phyloP scores from a whole-genome alignment of 92 coral and sea anemone species.

The Diadumene lineata region DNA sequence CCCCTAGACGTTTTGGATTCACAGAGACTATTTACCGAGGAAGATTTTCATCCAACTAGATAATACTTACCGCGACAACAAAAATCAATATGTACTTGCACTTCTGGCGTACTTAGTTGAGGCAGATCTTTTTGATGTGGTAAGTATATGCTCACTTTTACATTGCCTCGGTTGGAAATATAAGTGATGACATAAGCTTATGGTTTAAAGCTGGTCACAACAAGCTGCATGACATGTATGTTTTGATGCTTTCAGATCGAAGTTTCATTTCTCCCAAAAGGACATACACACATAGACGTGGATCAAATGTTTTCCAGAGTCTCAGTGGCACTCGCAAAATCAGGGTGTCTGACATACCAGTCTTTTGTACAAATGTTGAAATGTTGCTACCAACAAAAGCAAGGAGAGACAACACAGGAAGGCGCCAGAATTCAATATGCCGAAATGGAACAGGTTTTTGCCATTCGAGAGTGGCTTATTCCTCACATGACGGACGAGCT shows the following conservation, averaged over 20 bases:
- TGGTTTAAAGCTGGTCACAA: background rate
- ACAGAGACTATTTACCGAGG: conserved; percentile 44
- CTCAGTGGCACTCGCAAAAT: conserved; percentile 10
- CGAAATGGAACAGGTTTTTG: conserved; percentile 33
- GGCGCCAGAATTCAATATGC: conserved; percentile 53
- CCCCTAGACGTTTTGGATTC: conserved; percentile 52
- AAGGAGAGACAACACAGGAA: conserved; percentile 43
- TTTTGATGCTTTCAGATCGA: conserved; percentile 2
- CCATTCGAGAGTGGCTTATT: conserved; percentile 48
- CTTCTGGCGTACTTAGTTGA: conserved; percentile 12
- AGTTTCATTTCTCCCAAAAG: conserved; percentile 12
- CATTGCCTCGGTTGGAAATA: background rate
- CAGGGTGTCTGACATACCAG: conserved; percentile 15
- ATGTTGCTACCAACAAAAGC: conserved; percentile 43
- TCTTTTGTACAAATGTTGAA: conserved; percentile 8
- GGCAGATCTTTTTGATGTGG: conserved; percentile 1
- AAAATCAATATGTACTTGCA: conserved; percentile 55
- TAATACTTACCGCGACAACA: conserved; percentile 65
- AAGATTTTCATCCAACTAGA: conserved; percentile 33
- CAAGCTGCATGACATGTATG: background rate
- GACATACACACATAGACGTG: conserved; percentile 23
- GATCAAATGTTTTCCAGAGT: conserved; percentile 23
- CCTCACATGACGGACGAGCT: conserved; percentile 38
- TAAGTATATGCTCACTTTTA: background rate
- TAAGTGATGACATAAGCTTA: background rate